These are phyloP conservation scores for Agelaius tricolor DNA, from an alignment of 2,113 vertebrate species.

Conservation along the genomic window DNA sequence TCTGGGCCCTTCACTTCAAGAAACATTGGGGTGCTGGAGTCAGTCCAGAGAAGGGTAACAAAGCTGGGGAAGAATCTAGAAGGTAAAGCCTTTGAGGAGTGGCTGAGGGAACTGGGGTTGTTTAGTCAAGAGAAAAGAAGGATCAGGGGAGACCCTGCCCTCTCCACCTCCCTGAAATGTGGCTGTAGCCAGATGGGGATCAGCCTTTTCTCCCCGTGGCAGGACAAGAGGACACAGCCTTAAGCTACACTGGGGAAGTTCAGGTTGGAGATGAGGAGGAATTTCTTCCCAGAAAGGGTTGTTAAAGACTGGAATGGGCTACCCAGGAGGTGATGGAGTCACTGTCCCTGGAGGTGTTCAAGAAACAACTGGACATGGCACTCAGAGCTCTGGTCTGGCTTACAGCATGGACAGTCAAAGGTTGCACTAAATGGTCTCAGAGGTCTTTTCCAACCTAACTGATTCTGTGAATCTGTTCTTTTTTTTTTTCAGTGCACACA, in stretches of 20 bases:
- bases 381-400: neutral
- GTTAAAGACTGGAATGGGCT: neutral
- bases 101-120: neutral
- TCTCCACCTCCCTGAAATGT: neutral
- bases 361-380: neutral
- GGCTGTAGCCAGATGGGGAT: neutral
- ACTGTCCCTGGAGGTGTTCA: neutral
- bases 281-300: neutral
- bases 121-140: neutral
- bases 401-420: accelerated
- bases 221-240: neutral
- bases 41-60: neutral
- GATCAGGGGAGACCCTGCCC: neutral
- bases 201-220: no score
- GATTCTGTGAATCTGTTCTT: neutral
- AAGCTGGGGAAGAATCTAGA: neutral
- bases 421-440: neutral
- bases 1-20: neutral
- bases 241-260: neutral
- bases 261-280: neutral
- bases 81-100: neutral
- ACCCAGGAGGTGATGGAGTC: neutral
- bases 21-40: neutral
- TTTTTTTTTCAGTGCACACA: slow-evolving; percentile 34
- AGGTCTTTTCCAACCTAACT: neutral